Evolutionary conservation across 2,888 invertebrate genomes (phyloP), one percentile per base, ranked within the genome.

Genomic region (Chymomyza caudatula): DNA sequence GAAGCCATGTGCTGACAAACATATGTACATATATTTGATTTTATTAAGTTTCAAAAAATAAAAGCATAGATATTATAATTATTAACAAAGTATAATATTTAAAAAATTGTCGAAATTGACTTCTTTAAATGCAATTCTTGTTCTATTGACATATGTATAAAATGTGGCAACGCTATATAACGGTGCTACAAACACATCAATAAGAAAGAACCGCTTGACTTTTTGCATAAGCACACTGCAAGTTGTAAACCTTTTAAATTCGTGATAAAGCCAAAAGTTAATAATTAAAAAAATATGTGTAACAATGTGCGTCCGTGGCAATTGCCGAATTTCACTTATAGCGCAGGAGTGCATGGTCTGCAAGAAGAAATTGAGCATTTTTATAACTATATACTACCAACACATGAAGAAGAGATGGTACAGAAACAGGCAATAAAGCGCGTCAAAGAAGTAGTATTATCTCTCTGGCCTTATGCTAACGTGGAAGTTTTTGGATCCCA

Each of bases 301-400:
- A 37, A 37, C 29, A 0, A 4, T 11, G 8, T 37, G 5, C 29
- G 44, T 17, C 73, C 81, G 1, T 83, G 81, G 81, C 56, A 62
- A 1, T 19, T 69, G 23, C 20, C 57, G 11, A 56, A 66, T 47
- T 71, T 65, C 49, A 42, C 67, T 8, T 85, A 85, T 56, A 68
- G 78, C 6, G 65, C 49, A n/a, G 86, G 81, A 0, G 53, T 72
- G 2, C 22, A 53, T 1, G 76, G 71, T 0, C 57, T 81, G 3
- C 81, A 81, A 37, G 64, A 63, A 11, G 86, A 85, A 49, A 81
- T 81, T 15, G 81, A 85, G 17, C 74, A 80, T 44, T 85, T 81
- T 8, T 80, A 77, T 49, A 60, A 55, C 4, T 85, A 74, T 37
- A 80, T 83, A 5, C 52, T 58, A 6, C 53, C 69, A 1, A 75